These are phyloP conservation scores for Fulica atra DNA, from an alignment of 2,113 vertebrate genomes.

Conservation along the genomic window DNA sequence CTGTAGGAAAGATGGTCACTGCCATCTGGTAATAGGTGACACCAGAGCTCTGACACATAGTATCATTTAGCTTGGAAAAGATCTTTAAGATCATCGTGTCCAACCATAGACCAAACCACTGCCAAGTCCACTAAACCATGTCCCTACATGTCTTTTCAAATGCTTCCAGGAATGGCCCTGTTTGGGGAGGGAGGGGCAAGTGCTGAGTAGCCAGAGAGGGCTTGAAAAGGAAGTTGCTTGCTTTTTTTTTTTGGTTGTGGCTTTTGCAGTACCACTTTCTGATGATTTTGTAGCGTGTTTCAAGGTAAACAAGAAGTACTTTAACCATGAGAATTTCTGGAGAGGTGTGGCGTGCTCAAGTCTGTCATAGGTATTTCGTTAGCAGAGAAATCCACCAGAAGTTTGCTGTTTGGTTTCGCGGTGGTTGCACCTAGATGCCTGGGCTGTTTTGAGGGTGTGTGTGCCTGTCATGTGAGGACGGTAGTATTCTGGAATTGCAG, in stretches of 20 bases:
- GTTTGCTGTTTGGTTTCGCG: background rate
- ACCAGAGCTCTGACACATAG: background rate
- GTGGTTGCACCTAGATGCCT: background rate
- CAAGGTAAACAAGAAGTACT: background rate
- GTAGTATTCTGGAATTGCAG: background rate
- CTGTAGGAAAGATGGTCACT: background rate
- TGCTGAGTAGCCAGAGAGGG: background rate
- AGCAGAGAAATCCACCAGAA: background rate
- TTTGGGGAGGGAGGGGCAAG: background rate
- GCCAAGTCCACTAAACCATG: background rate
- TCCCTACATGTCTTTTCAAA: background rate
- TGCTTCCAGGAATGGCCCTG: background rate
- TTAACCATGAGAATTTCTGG: background rate
- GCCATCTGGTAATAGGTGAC: background rate
- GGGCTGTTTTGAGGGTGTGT: background rate
- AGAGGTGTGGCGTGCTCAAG: rapidly evolving
- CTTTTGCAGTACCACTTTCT: background rate
- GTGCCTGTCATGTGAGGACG: background rate
- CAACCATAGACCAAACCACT: background rate
- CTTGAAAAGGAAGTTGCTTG: background rate
- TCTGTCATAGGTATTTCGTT: background rate
- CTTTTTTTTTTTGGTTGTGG: background rate
- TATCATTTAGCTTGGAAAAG: background rate
- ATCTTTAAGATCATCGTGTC: background rate
- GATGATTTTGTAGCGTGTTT: background rate